Percentiles rank a stretch among this genome's conserved stretches.
phyloP scores from a whole-genome alignment of 2,113 vertebrate genomes.

The Poeciliopsis retropinna region DNA sequence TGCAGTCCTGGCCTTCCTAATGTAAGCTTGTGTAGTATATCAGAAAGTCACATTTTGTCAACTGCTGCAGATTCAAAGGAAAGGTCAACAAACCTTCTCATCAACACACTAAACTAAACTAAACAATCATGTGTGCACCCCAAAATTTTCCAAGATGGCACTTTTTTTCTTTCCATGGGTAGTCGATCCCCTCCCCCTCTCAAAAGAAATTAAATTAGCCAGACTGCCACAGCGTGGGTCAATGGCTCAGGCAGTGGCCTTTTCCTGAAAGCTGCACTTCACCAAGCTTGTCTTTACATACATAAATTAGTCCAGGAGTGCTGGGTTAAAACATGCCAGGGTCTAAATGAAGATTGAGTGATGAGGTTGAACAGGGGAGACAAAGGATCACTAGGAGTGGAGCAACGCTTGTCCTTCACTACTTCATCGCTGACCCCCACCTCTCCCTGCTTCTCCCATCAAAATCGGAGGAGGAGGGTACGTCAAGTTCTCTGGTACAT shows the following conservation, averaged over 20 bases:
- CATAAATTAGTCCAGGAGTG: slow-evolving; percentile 75
- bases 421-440: slow-evolving; percentile 28
- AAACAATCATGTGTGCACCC: slow-evolving; percentile 36
- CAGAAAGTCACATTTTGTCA: slow-evolving; percentile 51
- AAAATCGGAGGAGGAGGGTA: slow-evolving; percentile 60
- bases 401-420: slow-evolving; percentile 64
- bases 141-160: slow-evolving; percentile 57
- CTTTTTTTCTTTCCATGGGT: slow-evolving; percentile 30
- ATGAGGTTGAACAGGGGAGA: slow-evolving; percentile 76
- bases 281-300: slow-evolving; percentile 73
- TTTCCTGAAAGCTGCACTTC: slow-evolving; percentile 70
- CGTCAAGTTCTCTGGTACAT: slow-evolving; percentile 68
- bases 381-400: slow-evolving; percentile 61
- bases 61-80: slow-evolving; percentile 23
- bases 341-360: slow-evolving; percentile 81
- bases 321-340: slow-evolving; percentile 77
- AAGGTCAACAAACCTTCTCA: slow-evolving; percentile 50
- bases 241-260: slow-evolving; percentile 67
- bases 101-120: slow-evolving; percentile 24
- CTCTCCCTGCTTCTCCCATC: slow-evolving; percentile 4
- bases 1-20: slow-evolving; percentile 50
- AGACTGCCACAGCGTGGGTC: slow-evolving; percentile 65
- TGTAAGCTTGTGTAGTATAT: slow-evolving; percentile 52
- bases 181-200: slow-evolving; percentile 69
- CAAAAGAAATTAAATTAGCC: slow-evolving; percentile 76